These are phyloP conservation scores for Aurelia sp. DNA, from an alignment of 30 jellyfish, hydroid and myxozoan genomes.

Conservation along the genomic window DNA sequence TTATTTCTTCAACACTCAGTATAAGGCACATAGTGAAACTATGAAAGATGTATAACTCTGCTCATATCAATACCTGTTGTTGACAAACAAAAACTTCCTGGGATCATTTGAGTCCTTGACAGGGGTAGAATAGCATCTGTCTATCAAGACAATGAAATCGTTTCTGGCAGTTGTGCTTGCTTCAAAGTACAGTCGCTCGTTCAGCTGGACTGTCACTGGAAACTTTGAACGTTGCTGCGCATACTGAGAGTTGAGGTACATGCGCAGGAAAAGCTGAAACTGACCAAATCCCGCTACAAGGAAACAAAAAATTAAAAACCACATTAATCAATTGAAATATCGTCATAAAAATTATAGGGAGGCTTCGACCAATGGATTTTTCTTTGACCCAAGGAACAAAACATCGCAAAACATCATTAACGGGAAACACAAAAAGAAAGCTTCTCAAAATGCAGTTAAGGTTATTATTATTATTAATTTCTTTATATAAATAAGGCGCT, in stretches of 20 bases:
- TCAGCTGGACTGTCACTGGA: constrained; percentile 27
- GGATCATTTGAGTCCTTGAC: constrained; percentile 29
- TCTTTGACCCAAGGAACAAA: too few species aligned
- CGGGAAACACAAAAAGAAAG: too few species aligned
- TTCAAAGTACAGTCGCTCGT: constrained; percentile 45
- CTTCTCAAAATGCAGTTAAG: too few species aligned
- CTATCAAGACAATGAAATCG: constrained; percentile 11
- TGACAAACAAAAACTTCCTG: constrained; percentile 17
- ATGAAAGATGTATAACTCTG: too few species aligned
- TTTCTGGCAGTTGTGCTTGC: constrained; percentile 43
- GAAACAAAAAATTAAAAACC: not conserved
- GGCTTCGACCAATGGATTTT: too few species aligned
- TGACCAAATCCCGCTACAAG: constrained; percentile 60
- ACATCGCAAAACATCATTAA: too few species aligned
- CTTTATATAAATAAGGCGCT: too few species aligned
- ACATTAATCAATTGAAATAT: too few species aligned
- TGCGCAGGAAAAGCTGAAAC: constrained; percentile 11
- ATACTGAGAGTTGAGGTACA: constrained; percentile 18
- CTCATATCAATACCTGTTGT: constrained; percentile 15
- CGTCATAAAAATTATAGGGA: too few species aligned
- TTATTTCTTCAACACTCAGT: too few species aligned
- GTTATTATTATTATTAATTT: too few species aligned
- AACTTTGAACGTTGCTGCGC: constrained; percentile 5
- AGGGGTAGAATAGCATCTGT: constrained; percentile 50
- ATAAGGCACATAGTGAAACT: too few species aligned